These are phyloP conservation scores for Xenus cinereus DNA, from an alignment of 2,113 vertebrate species.

Conservation along the genomic window DNA sequence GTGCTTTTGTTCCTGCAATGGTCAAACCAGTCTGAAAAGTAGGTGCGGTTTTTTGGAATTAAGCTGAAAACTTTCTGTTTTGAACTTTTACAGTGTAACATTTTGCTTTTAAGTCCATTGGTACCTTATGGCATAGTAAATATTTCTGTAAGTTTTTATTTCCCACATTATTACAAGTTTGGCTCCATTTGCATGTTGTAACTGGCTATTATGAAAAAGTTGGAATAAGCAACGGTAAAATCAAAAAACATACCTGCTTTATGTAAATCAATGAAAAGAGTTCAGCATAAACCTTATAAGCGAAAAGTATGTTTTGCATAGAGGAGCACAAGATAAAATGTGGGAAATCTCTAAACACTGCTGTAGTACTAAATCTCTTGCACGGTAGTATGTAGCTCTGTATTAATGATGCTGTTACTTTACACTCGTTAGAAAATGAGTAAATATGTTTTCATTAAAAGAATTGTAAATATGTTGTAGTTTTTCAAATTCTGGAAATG, in stretches of 20 bases:
- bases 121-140: constrained; percentile 20
- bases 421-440: fast-evolving
- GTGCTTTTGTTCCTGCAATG: not conserved
- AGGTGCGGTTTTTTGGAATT: not conserved
- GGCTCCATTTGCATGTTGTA: not conserved
- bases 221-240: not conserved
- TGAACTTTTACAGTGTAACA: not conserved
- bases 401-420: not conserved
- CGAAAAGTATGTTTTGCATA: not conserved
- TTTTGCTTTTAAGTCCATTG: not conserved
- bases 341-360: not conserved
- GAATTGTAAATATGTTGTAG: not conserved
- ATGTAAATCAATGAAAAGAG: not conserved
- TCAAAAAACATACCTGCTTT: not conserved
- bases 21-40: not conserved
- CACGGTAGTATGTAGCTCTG: not conserved
- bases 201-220: not conserved
- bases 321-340: not conserved
- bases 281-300: not conserved
- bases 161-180: constrained; percentile 24
- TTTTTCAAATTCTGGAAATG: not conserved
- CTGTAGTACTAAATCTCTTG: not conserved
- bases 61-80: not conserved
- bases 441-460: not conserved
- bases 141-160: constrained; percentile 49